Evolutionary conservation across 92 coral and sea anemone genomes (phyloP), one percentile per base, ranked within the genome.

Genomic region (Porites divaricata): DNA sequence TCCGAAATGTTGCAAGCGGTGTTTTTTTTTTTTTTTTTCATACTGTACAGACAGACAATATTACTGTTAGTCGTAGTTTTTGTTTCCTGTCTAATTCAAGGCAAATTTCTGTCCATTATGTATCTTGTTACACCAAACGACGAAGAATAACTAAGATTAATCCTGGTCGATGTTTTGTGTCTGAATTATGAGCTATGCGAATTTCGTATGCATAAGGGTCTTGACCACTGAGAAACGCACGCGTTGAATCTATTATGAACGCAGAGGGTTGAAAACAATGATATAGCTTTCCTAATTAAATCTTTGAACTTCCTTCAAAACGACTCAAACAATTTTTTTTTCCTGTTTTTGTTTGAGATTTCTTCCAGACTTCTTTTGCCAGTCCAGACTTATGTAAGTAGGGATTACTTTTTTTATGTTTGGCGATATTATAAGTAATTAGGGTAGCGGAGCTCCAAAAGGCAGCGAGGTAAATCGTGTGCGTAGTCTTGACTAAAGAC

Each of bases 191-290:
- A 5, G 71, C 59, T n/a, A 35, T 6, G 59, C 50, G 28, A 22
- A 41, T 20, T 41, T 22, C 81, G 24, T 20, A 59, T 45, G 45
- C 45, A 77, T 50, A 57, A 70, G 48, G 16, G 13, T 11, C 63
- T 77, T 21, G 14, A 49, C 81, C 81, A 77, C 53, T 77, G 45
- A 48, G 35, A 77, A 63, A 9, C 58, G 28, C 28, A 52, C 58
- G 70, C 61, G 71, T 77, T 10, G 71, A 62, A 20, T 77, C 63
- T 58, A 63, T 77, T 77, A 77, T 62, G 81, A 77, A 17, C 35
- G 24, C 70, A 14, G 81, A 70, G 59, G 11, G 63, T 63, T 63
- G 41, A 21, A 63, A 77, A 77, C 81, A 77, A 77, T 77, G 35
- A 63, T 15, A 35, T 13, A 5, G 15, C 61, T 61, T 63, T 48